phyloP scores from a whole-genome alignment of 1,140 invertebrate genomes.

The Rhyzopertha dominica region DNA sequence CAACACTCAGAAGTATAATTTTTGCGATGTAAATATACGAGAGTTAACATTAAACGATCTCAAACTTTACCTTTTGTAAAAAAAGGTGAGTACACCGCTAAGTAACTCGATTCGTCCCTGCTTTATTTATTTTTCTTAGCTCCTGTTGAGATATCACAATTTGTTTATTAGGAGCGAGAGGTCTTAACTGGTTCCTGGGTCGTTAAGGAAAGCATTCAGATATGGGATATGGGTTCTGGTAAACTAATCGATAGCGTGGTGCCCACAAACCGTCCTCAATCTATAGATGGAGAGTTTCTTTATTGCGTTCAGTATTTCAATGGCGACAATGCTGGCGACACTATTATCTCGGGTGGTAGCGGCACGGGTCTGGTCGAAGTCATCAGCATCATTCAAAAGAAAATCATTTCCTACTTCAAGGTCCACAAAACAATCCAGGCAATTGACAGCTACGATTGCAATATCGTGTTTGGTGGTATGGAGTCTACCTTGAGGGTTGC shows the following conservation, averaged over 20 bases:
- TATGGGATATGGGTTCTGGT: slow-evolving; percentile 40
- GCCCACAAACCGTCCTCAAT: slow-evolving; percentile 34
- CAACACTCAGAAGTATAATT: too few relatives aligned
- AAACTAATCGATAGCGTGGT: slow-evolving; percentile 39
- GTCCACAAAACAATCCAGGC: slow-evolving; percentile 34
- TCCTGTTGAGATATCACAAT: too few relatives aligned
- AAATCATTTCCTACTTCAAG: slow-evolving; percentile 32
- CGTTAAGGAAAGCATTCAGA: slow-evolving; percentile 36
- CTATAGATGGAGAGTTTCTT: slow-evolving; percentile 39
- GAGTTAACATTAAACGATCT: too few relatives aligned
- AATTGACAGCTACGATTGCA: slow-evolving; percentile 31
- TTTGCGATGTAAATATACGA: too few relatives aligned
- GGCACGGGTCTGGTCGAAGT: slow-evolving; percentile 38
- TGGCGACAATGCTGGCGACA: slow-evolving; percentile 35
- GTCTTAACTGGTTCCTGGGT: slow-evolving; percentile 43
- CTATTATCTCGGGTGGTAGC: slow-evolving; percentile 36
- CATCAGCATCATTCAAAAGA: slow-evolving; percentile 38
- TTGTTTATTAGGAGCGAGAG: slow-evolving; percentile 26
- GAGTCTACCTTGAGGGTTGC: slow-evolving; percentile 33
- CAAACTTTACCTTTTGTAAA: not conserved
- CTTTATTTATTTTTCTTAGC: not conserved
- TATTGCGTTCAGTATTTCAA: slow-evolving; percentile 39
- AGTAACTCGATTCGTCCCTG: not conserved
- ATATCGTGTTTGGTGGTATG: slow-evolving; percentile 40
- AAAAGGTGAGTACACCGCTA: not conserved